phyloP scores from a whole-genome alignment of 2,797 vertebrate genomes.

The Odontamblyopus rebecca region DNA sequence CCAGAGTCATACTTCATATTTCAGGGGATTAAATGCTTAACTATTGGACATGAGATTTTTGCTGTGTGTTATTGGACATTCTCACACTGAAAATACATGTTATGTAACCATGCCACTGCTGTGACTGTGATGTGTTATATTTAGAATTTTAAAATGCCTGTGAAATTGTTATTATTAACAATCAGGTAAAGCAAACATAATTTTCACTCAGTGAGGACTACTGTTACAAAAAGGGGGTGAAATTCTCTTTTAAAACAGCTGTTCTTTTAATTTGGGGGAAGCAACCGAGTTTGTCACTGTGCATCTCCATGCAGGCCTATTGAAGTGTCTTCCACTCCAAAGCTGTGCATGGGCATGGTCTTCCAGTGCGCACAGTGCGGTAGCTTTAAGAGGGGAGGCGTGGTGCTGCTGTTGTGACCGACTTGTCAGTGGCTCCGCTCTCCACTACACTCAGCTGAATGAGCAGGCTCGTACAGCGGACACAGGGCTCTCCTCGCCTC shows the following conservation, averaged over 20 bases:
- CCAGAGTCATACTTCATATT: constrained; percentile 58
- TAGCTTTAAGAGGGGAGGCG: constrained; percentile 78
- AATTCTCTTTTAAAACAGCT: background rate
- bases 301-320: background rate
- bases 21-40: constrained; percentile 62
- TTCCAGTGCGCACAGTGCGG: constrained; percentile 36
- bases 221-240: background rate
- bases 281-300: background rate
- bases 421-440: constrained; percentile 54
- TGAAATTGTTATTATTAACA: background rate
- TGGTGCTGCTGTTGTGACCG: constrained; percentile 65
- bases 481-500: constrained; percentile 34
- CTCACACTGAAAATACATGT: constrained; percentile 7
- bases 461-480: constrained; percentile 38
- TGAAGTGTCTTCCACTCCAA: background rate
- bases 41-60: constrained; percentile 32
- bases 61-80: constrained; percentile 30
- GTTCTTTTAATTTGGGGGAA: background rate
- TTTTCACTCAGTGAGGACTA: background rate
- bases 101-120: background rate
- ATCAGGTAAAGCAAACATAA: background rate
- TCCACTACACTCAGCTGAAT: constrained; percentile 58
- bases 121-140: background rate
- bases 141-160: background rate
- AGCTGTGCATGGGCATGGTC: background rate